phyloP scores from a whole-genome alignment of 2,888 invertebrate species.

The Schizotus pectinicornis region DNA sequence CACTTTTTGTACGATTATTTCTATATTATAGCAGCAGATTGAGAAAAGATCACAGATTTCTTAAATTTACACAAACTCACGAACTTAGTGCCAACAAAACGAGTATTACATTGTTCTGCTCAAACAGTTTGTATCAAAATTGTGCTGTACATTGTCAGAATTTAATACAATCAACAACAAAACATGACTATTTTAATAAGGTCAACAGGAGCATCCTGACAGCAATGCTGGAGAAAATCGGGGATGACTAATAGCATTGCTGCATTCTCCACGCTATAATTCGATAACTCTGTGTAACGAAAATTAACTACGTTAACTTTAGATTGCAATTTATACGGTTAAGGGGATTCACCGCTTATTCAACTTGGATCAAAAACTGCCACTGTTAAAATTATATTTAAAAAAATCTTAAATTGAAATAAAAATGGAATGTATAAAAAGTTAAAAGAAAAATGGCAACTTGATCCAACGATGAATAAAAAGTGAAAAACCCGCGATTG shows the following conservation, averaged over 20 bases:
- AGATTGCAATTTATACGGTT: too few species aligned
- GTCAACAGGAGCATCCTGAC: not conserved
- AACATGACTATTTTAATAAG: not conserved
- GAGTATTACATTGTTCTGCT: constrained; percentile 8
- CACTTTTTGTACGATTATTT: constrained; percentile 46
- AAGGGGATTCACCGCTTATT: too few species aligned
- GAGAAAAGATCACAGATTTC: constrained; percentile 53
- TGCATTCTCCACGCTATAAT: too few species aligned
- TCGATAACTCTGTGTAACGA: constrained; percentile 1
- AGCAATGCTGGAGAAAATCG: not conserved
- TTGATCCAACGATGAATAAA: too few species aligned
- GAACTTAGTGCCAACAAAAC: constrained; percentile 21
- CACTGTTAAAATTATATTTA: not conserved
- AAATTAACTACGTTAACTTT: not conserved
- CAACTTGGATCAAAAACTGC: too few species aligned
- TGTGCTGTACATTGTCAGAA: constrained; percentile 20
- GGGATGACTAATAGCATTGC: too few species aligned
- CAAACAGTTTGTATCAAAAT: constrained; percentile 24
- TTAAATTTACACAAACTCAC: constrained; percentile 28
- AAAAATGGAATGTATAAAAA: too few species aligned
- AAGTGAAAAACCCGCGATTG: too few species aligned
- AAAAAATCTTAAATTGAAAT: too few species aligned
- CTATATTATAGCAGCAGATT: constrained; percentile 50
- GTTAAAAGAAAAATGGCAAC: too few species aligned
- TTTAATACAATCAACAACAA: not conserved